phyloP scores from a whole-genome alignment of 2,113 vertebrate genomes.

The Gila orcuttii region DNA sequence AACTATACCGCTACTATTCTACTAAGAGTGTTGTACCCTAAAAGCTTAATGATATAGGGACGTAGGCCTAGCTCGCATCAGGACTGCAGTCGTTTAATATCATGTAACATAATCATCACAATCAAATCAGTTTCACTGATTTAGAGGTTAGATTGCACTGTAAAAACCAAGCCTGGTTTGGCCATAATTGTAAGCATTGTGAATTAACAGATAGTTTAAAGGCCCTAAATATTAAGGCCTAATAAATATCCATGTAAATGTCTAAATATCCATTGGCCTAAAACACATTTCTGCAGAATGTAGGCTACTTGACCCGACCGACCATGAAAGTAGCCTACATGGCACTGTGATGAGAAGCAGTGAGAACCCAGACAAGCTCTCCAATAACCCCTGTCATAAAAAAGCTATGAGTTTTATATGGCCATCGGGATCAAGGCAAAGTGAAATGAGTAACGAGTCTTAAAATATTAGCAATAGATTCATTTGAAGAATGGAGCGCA shows the following conservation, averaged over 20 bases:
- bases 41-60: background rate
- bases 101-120: background rate
- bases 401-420: constrained; percentile 57
- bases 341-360: constrained; percentile 26
- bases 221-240: background rate
- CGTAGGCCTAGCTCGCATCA: background rate
- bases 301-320: too few relatives aligned
- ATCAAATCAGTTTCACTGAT: background rate
- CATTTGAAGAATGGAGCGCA: constrained; percentile 54
- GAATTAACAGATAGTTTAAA: background rate
- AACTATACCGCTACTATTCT: background rate
- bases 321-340: background rate
- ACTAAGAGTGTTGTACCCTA: background rate
- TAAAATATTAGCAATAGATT: constrained; percentile 60
- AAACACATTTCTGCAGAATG: constrained; percentile 53
- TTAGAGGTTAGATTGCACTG: background rate
- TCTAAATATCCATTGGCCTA: constrained; percentile 44
- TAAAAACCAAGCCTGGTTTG: background rate
- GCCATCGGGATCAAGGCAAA: constrained; percentile 61
- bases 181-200: background rate
- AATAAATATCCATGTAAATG: background rate
- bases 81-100: background rate
- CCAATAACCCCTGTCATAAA: constrained; percentile 52
- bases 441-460: constrained; percentile 58
- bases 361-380: constrained; percentile 44